A percentile compares a stretch with the other conserved stretches of the same genome.
These are phyloP conservation scores for Pyrrhia umbra DNA, from an alignment of 2,888 invertebrate species.

Conservation along the genomic window DNA sequence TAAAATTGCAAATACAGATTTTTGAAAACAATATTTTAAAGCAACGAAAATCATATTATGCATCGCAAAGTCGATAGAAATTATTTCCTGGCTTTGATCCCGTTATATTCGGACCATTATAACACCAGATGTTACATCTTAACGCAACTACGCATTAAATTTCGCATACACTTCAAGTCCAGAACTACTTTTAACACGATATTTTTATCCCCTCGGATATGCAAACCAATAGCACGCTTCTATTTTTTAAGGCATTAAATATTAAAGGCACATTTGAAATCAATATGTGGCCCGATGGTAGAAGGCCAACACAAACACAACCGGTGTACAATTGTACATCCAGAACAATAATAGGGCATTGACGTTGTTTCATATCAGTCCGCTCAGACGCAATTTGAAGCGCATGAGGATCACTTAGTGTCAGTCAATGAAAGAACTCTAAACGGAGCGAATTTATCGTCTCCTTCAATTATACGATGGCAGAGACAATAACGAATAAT, in stretches of 20 bases:
- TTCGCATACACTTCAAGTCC: conserved; percentile 42
- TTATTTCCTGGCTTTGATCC: neutral
- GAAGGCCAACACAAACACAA: conserved; percentile 6
- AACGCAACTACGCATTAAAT: conserved; percentile 48
- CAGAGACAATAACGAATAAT: conserved; percentile 21
- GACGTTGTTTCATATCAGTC: conserved; percentile 14
- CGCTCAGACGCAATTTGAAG: conserved; percentile 13
- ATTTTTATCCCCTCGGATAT: conserved; percentile 44
- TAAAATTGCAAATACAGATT: conserved; percentile 37
- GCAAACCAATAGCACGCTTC: conserved; percentile 28
- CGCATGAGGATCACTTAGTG: conserved; percentile 10
- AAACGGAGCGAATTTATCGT: conserved; percentile 26
- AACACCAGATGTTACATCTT: conserved; percentile 35
- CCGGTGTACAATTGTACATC: neutral
- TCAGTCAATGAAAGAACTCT: conserved; percentile 29
- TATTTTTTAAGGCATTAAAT: conserved; percentile 14
- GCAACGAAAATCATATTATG: neutral
- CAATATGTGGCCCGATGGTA: conserved; percentile 21
- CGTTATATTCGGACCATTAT: conserved; percentile 5
- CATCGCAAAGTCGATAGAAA: too few relatives aligned
- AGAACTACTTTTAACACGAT: conserved; percentile 51
- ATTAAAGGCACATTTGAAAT: conserved; percentile 26
- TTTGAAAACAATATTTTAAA: conserved; percentile 11
- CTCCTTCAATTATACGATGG: conserved; percentile 13
- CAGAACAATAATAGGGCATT: conserved; percentile 24